Conservation (phyloP, 2,113 vertebrate genomes). For the Natator depressus region DNA sequence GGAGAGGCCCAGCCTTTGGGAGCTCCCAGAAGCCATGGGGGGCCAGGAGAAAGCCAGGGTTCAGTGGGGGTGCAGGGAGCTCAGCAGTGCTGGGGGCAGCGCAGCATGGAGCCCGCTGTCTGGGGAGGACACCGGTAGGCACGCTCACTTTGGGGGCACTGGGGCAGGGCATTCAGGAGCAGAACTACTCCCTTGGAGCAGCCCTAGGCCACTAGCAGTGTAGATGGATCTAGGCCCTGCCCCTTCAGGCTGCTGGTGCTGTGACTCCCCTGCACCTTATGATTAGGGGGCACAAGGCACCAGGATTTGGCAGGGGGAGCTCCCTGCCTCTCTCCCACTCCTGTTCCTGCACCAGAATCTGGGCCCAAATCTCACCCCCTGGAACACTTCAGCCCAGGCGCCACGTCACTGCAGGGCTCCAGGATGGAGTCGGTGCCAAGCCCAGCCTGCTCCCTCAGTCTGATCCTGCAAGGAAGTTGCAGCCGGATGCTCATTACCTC, state of each 20-base stretch:
- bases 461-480: rapidly evolving
- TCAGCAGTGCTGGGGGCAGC: not conserved
- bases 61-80: not conserved
- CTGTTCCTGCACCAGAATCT: not conserved
- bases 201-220: not conserved
- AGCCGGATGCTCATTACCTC: not conserved
- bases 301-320: not conserved
- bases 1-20: not conserved
- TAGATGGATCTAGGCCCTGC: not conserved
- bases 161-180: not conserved
- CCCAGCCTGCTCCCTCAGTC: not conserved
- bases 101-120: not conserved
- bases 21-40: not conserved
- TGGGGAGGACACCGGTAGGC: not conserved
- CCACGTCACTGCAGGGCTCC: not conserved
- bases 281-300: not conserved
- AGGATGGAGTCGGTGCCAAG: rapidly evolving
- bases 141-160: not conserved
- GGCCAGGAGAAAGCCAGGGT: not conserved
- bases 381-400: not conserved
- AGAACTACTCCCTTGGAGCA: not conserved
- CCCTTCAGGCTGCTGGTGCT: not conserved
- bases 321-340: not conserved
- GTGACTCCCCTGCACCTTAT: not conserved
- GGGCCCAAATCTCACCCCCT: not conserved